Conservation (phyloP, 2,888 invertebrate species). For the Keiferia lycopersicella region DNA sequence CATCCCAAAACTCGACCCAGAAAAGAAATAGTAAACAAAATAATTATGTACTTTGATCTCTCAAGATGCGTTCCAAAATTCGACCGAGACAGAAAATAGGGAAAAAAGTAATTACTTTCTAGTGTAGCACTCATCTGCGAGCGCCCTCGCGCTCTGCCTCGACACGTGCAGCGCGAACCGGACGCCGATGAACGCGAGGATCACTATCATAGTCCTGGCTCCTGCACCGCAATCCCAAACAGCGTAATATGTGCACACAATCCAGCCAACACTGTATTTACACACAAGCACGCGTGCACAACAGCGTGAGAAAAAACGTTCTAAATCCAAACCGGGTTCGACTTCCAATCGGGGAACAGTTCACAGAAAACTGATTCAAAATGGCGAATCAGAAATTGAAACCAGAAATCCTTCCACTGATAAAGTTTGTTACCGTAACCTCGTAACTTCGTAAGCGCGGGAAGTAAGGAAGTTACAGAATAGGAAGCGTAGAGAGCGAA, state of each 20-base stretch:
- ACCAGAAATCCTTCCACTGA: not conserved
- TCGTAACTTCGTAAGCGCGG: conserved; percentile 1
- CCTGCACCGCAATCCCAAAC: conserved; percentile 29
- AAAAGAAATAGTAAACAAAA: too few relatives aligned
- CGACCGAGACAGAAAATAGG: not conserved
- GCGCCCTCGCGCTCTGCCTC: conserved; percentile 68
- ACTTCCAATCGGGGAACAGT: not conserved
- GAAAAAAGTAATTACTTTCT: conserved; percentile 62
- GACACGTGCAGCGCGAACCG: conserved; percentile 75
- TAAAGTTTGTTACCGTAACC: not conserved
- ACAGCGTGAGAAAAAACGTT: conserved; percentile 16
- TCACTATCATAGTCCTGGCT: conserved; percentile 71
- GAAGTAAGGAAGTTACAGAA: conserved; percentile 35
- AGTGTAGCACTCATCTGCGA: conserved; percentile 76
- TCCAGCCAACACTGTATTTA: conserved; percentile 21
- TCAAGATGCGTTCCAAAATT: conserved; percentile 10
- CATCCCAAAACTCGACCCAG: too few relatives aligned
- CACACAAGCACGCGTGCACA: conserved; percentile 6
- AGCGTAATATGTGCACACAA: not conserved
- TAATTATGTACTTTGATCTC: too few relatives aligned
- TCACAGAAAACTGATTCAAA: conserved; percentile 6
- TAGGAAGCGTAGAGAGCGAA: conserved; percentile 70
- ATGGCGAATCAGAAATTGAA: not conserved
- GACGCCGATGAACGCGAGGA: conserved; percentile 73
- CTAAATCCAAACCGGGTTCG: conserved; percentile 12